Evolutionary conservation across 2,113 vertebrate species (phyloP).

Genomic region (Salminus brasiliensis): DNA sequence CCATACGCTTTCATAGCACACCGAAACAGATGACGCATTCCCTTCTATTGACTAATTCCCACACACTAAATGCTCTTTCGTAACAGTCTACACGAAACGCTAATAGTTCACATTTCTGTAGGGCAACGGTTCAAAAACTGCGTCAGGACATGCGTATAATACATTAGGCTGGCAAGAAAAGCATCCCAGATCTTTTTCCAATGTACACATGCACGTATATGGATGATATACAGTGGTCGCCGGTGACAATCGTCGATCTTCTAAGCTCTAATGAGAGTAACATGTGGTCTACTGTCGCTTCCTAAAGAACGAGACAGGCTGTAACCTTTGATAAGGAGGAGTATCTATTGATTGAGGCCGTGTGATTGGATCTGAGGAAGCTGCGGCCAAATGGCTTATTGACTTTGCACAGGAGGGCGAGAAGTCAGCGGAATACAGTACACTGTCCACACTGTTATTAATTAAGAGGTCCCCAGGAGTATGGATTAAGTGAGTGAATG

Average conservation of each 20-base stretch:
- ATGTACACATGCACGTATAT: conserved; percentile 25
- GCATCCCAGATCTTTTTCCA: conserved; percentile 6
- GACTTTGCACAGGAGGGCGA: conserved; percentile 17
- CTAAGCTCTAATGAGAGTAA: not conserved
- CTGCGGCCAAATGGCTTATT: conserved; percentile 1
- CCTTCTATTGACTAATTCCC: not conserved
- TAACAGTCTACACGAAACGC: conserved; percentile 3
- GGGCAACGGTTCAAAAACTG: conserved; percentile 16
- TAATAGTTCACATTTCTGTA: conserved; percentile 35
- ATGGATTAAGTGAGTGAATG: not conserved
- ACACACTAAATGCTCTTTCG: conserved; percentile 6
- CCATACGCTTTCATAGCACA: conserved; percentile 28
- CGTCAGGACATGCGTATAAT: conserved; percentile 5
- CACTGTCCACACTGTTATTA: conserved; percentile 13
- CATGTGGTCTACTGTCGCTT: not conserved
- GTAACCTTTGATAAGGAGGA: not conserved
- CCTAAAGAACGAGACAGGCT: not conserved
- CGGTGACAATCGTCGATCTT: not conserved
- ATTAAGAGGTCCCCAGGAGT: conserved; percentile 4
- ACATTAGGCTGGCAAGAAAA: conserved; percentile 7
- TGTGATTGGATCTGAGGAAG: not conserved
- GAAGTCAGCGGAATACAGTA: conserved; percentile 11
- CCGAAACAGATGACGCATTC: conserved; percentile 1
- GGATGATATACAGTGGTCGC: conserved; percentile 23
- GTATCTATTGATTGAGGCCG: conserved; percentile 1